A percentile compares a stretch with the other conserved stretches of the same genome.
Conservation (phyloP, 2,888 invertebrate genomes). For the Arge pagana region DNA sequence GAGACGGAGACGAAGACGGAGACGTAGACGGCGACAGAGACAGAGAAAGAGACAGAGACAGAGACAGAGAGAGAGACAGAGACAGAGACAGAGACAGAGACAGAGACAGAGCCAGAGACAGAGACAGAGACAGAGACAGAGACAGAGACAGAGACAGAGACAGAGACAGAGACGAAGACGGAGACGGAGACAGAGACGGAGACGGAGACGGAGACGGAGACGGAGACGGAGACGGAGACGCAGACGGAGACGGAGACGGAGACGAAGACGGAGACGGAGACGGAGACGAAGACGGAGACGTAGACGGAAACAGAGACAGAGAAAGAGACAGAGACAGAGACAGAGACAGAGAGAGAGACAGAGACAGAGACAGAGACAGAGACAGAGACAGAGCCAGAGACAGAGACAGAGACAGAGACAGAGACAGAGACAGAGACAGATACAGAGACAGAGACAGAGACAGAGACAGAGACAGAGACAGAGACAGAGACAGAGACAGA, state of each 20-base stretch:
- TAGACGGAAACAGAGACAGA: too few species aligned
- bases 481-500: neutral
- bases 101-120: too few species aligned
- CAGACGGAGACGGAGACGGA: neutral
- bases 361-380: neutral
- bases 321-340: neutral
- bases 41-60: conserved; percentile 2
- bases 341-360: neutral
- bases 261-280: too few species aligned
- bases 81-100: conserved; percentile 4
- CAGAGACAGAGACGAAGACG: too few species aligned
- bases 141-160: neutral
- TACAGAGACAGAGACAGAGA: neutral
- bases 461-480: neutral
- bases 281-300: too few species aligned
- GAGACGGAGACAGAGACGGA: too few species aligned
- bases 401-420: neutral
- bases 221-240: neutral
- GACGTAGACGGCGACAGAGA: neutral
- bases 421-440: too few species aligned
- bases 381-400: too few species aligned
- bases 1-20: too few species aligned
- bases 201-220: conserved; percentile 1
- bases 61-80: conserved; percentile 12
- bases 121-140: neutral